phyloP scores from a whole-genome alignment of 1,140 invertebrate species.

The Drosophila trapezifrons region DNA sequence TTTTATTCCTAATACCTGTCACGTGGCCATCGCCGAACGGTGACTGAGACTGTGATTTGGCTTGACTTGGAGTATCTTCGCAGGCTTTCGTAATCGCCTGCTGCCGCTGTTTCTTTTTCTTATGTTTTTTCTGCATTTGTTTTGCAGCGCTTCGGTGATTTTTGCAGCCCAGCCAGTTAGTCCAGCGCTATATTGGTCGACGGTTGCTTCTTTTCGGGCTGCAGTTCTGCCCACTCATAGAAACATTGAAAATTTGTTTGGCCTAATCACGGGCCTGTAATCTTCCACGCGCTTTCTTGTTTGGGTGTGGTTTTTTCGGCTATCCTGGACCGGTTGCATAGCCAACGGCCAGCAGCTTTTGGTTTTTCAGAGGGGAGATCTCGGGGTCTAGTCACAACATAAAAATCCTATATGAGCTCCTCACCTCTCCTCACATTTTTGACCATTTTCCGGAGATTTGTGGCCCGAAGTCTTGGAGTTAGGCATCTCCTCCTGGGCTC shows the following conservation, averaged over 20 bases:
- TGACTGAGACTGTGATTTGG: slow-evolving; percentile 40
- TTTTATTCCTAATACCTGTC: neutral
- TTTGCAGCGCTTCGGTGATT: slow-evolving; percentile 77
- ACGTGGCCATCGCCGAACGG: slow-evolving; percentile 41
- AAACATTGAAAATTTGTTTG: slow-evolving; percentile 46
- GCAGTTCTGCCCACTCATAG: slow-evolving; percentile 75
- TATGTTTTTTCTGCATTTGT: slow-evolving; percentile 34
- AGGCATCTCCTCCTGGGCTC: slow-evolving; percentile 25
- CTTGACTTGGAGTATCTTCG: slow-evolving; percentile 74
- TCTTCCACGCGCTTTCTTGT: slow-evolving; percentile 75
- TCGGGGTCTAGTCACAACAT: neutral
- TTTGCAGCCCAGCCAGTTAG: slow-evolving; percentile 66
- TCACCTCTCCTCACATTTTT: slow-evolving; percentile 39
- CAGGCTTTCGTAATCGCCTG: slow-evolving; percentile 66
- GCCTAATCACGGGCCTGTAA: slow-evolving; percentile 69
- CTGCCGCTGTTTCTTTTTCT: slow-evolving; percentile 31
- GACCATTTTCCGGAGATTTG: slow-evolving; percentile 40
- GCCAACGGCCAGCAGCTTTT: slow-evolving; percentile 12
- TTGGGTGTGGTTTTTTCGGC: slow-evolving; percentile 56
- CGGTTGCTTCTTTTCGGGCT: slow-evolving; percentile 66
- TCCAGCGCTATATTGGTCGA: slow-evolving; percentile 78
- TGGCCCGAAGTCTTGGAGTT: slow-evolving; percentile 37
- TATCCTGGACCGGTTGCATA: slow-evolving; percentile 63
- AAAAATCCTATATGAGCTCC: slow-evolving; percentile 47
- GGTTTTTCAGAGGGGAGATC: neutral